Base-by-base conservation (phyloP, 2,113 vertebrate species). In the Pterocles orientalis region DNA sequence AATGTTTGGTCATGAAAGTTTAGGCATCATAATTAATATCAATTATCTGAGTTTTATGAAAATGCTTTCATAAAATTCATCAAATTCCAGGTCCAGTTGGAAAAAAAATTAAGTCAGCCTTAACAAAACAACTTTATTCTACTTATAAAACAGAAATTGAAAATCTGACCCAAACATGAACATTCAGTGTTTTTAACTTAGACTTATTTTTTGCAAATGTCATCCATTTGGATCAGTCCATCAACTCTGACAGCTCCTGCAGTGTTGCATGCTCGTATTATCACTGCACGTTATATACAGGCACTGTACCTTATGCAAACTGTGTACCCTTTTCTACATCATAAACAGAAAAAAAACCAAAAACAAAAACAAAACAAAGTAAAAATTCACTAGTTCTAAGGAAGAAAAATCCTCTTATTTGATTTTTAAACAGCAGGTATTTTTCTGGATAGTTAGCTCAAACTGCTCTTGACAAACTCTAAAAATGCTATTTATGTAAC, bases 221-320 rank as follows among this genome's bases (percentile, higher is more conserved):
- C 71, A 83, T 82, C 94, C 94, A 88, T 94, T 91, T 94, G 92
- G 94, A 90, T 97, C 97, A 94, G 95, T 97, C 95, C 96, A 97
- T 98, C 98, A 98, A 93, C 51, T 39, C 31, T 97, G 95, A 97
- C 97, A 97, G 95, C 87, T 90, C 62, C 72, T 70, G 82, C 93
- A 71, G 93, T 71, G 75, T 6, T 86, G 19, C 69, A 39, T 7
- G 86, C 43, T 68, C 39, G 2, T 3, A 3, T 25, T 84, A 6
- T 84, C 80, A 3, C 86, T 33, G 29, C 18, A 39, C 4, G 0
- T 51, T 43, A 25, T 18, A 45, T 61, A 61, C 28, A 82, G 53
- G 12, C 45, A 31, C 48, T 17, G 28, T 29, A 47, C 50, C 11
- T 70, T 18, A 4, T 17, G 36, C 80, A 21, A 80, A 89, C 80